Percentiles rank a stretch among this genome's conserved stretches.
These are phyloP conservation scores for Caenorhabditis angaria DNA, from an alignment of 2,888 invertebrate species.

Conservation along the genomic window DNA sequence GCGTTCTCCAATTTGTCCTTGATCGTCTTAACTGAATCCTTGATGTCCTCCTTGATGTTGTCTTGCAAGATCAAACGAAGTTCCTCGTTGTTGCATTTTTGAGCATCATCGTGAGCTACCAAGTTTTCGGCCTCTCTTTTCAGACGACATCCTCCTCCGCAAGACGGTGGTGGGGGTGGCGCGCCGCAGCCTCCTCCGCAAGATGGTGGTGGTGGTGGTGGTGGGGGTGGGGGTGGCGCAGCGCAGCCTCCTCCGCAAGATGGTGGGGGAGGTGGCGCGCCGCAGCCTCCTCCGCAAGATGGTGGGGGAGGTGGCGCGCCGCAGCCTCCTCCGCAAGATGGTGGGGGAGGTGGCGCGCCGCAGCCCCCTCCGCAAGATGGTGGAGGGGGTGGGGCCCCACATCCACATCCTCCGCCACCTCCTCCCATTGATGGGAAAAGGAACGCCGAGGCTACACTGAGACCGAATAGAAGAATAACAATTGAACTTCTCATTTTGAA, in stretches of 20 bases:
- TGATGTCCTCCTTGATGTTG: slow-evolving; percentile 43
- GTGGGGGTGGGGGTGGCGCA: slow-evolving; percentile 7
- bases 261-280: slow-evolving; percentile 1
- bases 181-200: slow-evolving; percentile 26
- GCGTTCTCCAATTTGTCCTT: slow-evolving; percentile 39
- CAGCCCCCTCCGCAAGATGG: slow-evolving; percentile 22
- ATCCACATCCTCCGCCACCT: slow-evolving; percentile 28
- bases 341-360: slow-evolving; percentile 15
- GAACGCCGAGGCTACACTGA: slow-evolving; percentile 30
- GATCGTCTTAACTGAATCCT: slow-evolving; percentile 42
- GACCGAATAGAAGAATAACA: slow-evolving; percentile 29
- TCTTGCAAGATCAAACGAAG: slow-evolving; percentile 43
- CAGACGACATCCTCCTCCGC: slow-evolving; percentile 40
- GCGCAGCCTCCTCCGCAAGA: slow-evolving; percentile 31
- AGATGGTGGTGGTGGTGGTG: slow-evolving; percentile 18
- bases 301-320: slow-evolving; percentile 8
- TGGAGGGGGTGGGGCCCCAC: slow-evolving; percentile 14
- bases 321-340: slow-evolving; percentile 19
- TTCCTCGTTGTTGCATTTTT: slow-evolving; percentile 56
- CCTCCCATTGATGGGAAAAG: slow-evolving; percentile 37
- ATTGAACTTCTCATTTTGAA: slow-evolving; percentile 34
- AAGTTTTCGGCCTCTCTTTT: slow-evolving; percentile 52
- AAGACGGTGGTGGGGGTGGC: slow-evolving; percentile 36
- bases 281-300: slow-evolving; percentile 19
- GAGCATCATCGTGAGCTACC: slow-evolving; percentile 44